Base-by-base conservation (phyloP, 2,888 invertebrate genomes). In the Nudaria mundana region DNA sequence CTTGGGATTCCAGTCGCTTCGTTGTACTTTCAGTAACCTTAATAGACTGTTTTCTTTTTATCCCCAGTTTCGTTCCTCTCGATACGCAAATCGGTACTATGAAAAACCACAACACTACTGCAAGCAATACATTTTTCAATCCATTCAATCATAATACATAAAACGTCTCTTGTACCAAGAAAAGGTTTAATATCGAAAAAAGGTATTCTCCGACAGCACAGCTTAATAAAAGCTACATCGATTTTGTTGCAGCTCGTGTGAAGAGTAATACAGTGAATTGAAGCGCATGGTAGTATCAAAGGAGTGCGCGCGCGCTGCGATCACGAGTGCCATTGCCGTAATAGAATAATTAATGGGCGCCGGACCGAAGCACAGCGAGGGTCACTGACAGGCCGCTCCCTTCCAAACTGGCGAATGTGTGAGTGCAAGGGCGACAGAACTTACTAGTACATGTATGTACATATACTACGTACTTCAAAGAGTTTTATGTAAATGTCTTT, bases 341-440 rank as follows among this genome's bases (percentile, higher is more conserved):
- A 84, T 84, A 78, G 80, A 82, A 82, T 84, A 84, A 84, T 85
- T 81, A 84, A 83, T 82, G 79, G 82, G 65, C 75, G 60, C 67
- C 56, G 69, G 65, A 61, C 66, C 66, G 66, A 49, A 44, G 40
- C 40, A 42, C 60, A 60, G 49, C 36, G 64, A 73, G 72, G 79
- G 81, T 81, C 81, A 81, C 70, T 80, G 81, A 77, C 81, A 80
- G 75, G 67, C 63, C 53, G 56, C 67, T 62, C 55, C 48, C 47
- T 48, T 44, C 39, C 35, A 37, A 13, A 33, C 22, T 26, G 11
- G 42, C 32, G 10, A 11, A 24, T 38, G 41, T 44, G 36, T 15
- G 34, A 34, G 25, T 26, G 41, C 42, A 35, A 43, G 45, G 41
- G 43, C 36, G 32, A 48, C 42, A 48, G 35, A 43, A 45, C 28